A percentile compares a stretch with the other conserved stretches of the same genome.
Conservation (phyloP, 2,797 vertebrate species). For the Morus bassanus region DNA sequence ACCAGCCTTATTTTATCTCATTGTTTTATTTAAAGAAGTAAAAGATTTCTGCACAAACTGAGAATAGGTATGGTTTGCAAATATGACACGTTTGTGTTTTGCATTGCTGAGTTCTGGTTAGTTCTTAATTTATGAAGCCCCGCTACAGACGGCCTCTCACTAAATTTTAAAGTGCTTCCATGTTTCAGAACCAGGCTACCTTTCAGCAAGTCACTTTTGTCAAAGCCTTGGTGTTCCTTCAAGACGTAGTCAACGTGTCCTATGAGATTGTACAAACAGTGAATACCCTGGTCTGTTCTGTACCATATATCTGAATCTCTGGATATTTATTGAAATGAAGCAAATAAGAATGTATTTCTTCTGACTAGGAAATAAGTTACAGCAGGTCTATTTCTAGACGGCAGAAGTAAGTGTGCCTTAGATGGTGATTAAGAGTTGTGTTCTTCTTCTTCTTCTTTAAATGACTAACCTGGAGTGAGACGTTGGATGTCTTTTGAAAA, state of each 20-base stretch:
- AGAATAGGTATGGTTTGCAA: background rate
- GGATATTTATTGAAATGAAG: slow-evolving; percentile 70
- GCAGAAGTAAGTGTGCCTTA: slow-evolving; percentile 80
- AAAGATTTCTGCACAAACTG: background rate
- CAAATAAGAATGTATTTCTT: slow-evolving; percentile 74
- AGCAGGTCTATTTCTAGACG: slow-evolving; percentile 74
- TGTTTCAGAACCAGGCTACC: background rate
- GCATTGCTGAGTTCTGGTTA: background rate
- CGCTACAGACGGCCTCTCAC: background rate
- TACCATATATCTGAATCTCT: slow-evolving; percentile 56
- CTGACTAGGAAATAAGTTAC: slow-evolving; percentile 78
- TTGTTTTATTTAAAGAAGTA: background rate
- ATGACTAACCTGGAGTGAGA: slow-evolving; percentile 89
- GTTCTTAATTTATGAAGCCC: background rate
- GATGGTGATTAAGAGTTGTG: slow-evolving; percentile 77
- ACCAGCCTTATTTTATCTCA: background rate
- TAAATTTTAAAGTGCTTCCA: background rate
- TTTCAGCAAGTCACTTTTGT: slow-evolving; percentile 77
- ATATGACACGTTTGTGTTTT: background rate
- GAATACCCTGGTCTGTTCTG: slow-evolving; percentile 53
- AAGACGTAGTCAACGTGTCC: slow-evolving; percentile 21
- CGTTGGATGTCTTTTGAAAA: slow-evolving; percentile 91
- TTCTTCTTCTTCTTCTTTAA: slow-evolving; percentile 77
- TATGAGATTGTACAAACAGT: slow-evolving; percentile 32
- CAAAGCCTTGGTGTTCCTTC: slow-evolving; percentile 79